Percentiles rank a stretch among this genome's conserved stretches.
Evolutionary conservation across 2,888 invertebrate species (phyloP).

Genomic region (Drosophila nigritarsus): DNA sequence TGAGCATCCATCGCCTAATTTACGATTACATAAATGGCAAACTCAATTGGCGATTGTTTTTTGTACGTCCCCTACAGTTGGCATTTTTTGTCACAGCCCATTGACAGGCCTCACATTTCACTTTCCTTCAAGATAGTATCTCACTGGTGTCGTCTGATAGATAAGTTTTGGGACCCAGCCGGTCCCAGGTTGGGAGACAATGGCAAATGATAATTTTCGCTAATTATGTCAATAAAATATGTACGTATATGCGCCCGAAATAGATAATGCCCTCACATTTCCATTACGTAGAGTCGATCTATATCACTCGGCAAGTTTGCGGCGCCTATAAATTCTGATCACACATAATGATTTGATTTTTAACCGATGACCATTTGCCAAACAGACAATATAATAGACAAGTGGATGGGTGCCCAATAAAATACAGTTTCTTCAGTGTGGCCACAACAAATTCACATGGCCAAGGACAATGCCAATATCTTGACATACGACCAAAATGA

Average conservation of each 20-base stretch:
- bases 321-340: conserved; percentile 31
- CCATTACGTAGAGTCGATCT: conserved; percentile 3
- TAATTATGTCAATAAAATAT: conserved; percentile 71
- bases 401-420: conserved; percentile 9
- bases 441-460: conserved; percentile 39
- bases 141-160: conserved; percentile 23
- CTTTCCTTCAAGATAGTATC: conserved; percentile 49
- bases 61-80: conserved; percentile 9
- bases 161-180: conserved; percentile 37
- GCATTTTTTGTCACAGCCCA: conserved; percentile 15
- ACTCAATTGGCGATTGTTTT: conserved; percentile 37
- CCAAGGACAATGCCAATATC: conserved; percentile 25
- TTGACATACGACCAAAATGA: conserved; percentile 38
- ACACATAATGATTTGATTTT: conserved; percentile 26
- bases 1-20: conserved; percentile 22
- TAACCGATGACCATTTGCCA: conserved; percentile 21
- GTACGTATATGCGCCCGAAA: conserved; percentile 42
- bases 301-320: background rate
- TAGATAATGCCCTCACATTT: conserved; percentile 52
- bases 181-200: conserved; percentile 18
- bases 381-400: conserved; percentile 9
- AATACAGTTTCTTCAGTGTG: conserved; percentile 23
- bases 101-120: conserved; percentile 51
- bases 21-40: conserved; percentile 36
- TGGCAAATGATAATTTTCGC: conserved; percentile 46